These are phyloP conservation scores for Astur gentilis DNA, from an alignment of 2,113 vertebrate species.

Conservation along the genomic window DNA sequence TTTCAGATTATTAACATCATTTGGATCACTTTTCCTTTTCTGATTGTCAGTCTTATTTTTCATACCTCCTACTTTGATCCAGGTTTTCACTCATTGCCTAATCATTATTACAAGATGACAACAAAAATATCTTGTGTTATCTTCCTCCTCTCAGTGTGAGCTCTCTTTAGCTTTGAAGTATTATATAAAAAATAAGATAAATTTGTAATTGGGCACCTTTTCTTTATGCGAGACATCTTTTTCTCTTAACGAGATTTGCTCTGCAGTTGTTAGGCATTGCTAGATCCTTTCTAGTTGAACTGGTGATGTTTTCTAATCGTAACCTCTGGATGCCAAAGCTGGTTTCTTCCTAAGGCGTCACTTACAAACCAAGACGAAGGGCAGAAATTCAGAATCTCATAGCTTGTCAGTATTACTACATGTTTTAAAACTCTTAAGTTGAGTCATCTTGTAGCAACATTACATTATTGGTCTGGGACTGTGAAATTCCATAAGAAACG, in stretches of 20 bases:
- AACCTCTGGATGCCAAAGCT: neutral
- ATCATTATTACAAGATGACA: neutral
- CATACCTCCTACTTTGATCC: neutral
- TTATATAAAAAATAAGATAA: neutral
- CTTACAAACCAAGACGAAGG: neutral
- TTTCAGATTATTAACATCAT: neutral
- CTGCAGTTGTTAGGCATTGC: neutral
- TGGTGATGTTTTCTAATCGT: neutral
- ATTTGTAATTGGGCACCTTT: neutral
- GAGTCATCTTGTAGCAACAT: neutral
- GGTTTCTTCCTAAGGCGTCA: neutral
- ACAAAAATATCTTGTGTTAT: neutral
- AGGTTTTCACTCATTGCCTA: neutral
- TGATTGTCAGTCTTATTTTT: neutral
- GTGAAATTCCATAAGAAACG: neutral
- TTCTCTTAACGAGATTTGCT: neutral
- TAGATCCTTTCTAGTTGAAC: neutral
- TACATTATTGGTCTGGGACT: neutral
- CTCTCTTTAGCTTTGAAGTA: neutral
- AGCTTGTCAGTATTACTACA: fast-evolving
- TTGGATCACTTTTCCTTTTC: neutral
- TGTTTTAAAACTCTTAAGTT: neutral
- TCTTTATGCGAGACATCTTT: neutral
- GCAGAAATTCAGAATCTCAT: neutral
- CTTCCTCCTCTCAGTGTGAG: neutral